Conservation (phyloP, 2,888 invertebrate species). For the Drosophila aldrichi region DNA sequence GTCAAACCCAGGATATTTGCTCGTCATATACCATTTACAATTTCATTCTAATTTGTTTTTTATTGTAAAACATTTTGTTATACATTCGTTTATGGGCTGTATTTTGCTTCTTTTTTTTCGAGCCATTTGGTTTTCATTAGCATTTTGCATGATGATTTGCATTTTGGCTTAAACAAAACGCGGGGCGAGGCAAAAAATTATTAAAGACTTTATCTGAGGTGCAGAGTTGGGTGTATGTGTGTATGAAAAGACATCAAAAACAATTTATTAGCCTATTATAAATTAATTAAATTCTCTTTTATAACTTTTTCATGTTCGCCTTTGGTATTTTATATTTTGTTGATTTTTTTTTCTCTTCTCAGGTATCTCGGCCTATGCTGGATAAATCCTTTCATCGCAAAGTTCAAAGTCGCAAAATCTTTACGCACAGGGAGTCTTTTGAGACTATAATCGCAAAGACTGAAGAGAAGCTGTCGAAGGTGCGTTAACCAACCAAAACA, state of each 20-base stretch:
- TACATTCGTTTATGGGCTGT: conserved; percentile 9
- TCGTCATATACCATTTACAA: background rate
- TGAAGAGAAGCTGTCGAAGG: conserved; percentile 91
- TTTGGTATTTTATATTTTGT: background rate
- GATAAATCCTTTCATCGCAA: conserved; percentile 96
- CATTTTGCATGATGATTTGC: conserved; percentile 69
- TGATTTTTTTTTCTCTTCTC: conserved; percentile 35
- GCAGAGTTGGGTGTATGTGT: background rate
- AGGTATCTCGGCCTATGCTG: conserved; percentile 92
- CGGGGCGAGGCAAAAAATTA: background rate
- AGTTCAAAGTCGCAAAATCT: conserved; percentile 95
- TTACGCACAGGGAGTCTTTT: conserved; percentile 95
- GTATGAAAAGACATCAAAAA: background rate
- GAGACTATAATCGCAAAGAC: conserved; percentile 95
- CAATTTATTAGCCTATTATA: conserved; percentile 6
- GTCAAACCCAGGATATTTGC: background rate
- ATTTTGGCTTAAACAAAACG: conserved; percentile 32
- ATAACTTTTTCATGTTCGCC: background rate
- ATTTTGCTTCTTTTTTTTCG: conserved; percentile 2
- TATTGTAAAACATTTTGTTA: conserved; percentile 9
- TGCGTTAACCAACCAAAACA: conserved; percentile 78
- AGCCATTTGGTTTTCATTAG: conserved; percentile 56
- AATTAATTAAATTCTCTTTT: conserved; percentile 8
- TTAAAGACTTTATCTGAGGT: conserved; percentile 20
- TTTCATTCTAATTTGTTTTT: conserved; percentile 4